phyloP scores from a whole-genome alignment of 2,888 invertebrate genomes.

The Margaritifera margaritifera region DNA sequence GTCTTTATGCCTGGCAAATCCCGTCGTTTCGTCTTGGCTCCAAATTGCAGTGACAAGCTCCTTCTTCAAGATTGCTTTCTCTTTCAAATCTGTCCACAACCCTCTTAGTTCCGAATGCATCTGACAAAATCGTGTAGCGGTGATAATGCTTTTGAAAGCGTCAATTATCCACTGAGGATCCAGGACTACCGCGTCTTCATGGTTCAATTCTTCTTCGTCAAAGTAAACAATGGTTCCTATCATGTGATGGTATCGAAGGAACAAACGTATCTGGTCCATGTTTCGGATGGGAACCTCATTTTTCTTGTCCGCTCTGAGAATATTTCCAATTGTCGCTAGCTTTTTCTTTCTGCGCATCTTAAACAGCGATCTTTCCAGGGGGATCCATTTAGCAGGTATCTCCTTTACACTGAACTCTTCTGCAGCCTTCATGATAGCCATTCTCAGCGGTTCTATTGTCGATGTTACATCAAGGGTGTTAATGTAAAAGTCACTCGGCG shows the following conservation, averaged over 20 bases:
- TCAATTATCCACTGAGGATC: constrained; percentile 42
- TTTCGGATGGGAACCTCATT: constrained; percentile 29
- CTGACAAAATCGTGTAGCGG: constrained; percentile 26
- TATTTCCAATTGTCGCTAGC: constrained; percentile 21
- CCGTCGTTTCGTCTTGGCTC: constrained; percentile 18
- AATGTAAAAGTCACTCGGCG: constrained; percentile 35
- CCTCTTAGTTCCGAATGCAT: constrained; percentile 20
- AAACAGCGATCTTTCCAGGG: constrained; percentile 15
- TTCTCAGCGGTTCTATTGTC: constrained; percentile 23
- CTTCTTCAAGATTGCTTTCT: constrained; percentile 30
- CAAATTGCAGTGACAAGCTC: constrained; percentile 29
- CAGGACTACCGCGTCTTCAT: constrained; percentile 22
- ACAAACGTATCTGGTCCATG: constrained; percentile 28
- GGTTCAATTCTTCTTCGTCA: constrained; percentile 27
- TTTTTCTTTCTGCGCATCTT: constrained; percentile 24
- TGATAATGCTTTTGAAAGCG: constrained; percentile 35
- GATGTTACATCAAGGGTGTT: constrained; percentile 22
- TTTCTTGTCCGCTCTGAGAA: constrained; percentile 16
- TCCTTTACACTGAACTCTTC: constrained; percentile 18
- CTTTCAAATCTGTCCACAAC: constrained; percentile 33
- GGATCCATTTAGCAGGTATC: constrained; percentile 23
- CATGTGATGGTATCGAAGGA: constrained; percentile 40
- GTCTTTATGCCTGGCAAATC: constrained; percentile 20
- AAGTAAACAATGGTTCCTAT: constrained; percentile 31
- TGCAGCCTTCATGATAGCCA: constrained; percentile 33